A percentile compares a stretch with the other conserved stretches of the same genome.
phyloP scores from a whole-genome alignment of 2,113 vertebrate genomes.

The Colinus virginianus region DNA sequence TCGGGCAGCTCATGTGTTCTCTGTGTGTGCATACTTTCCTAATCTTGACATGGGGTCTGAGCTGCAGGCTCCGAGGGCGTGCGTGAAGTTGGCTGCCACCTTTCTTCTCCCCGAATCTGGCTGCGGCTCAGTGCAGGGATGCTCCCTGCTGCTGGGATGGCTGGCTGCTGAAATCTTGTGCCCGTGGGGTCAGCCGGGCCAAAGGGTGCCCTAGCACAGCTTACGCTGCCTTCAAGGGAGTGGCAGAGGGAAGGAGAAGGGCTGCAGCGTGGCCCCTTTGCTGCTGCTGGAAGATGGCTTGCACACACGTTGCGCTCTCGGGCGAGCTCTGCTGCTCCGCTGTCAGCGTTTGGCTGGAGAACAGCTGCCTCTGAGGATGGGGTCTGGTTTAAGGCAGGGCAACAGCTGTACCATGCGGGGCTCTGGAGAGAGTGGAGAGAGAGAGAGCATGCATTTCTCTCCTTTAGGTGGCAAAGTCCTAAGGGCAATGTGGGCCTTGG shows the following conservation, averaged over 20 bases:
- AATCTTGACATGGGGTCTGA: conserved; percentile 70
- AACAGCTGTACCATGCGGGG: background rate
- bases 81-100: conserved; percentile 58
- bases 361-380: background rate
- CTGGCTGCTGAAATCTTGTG: background rate
- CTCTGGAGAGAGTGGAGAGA: background rate
- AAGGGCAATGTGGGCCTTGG: background rate
- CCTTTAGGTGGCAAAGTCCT: conserved; percentile 28
- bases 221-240: background rate
- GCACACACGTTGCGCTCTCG: fast-evolving
- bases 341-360: background rate
- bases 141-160: background rate
- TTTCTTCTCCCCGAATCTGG: conserved; percentile 13
- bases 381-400: background rate
- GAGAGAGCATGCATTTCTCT: background rate
- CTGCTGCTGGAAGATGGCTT: background rate
- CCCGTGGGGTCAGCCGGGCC: fast-evolving
- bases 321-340: background rate
- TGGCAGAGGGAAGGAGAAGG: background rate
- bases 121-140: background rate
- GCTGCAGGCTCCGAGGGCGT: conserved; percentile 37
- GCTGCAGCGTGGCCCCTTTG: background rate
- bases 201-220: background rate
- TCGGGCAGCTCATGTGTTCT: conserved; percentile 60
- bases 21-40: conserved; percentile 70